phyloP scores from a whole-genome alignment of 2,113 vertebrate genomes.

The Neotoma lepida region DNA sequence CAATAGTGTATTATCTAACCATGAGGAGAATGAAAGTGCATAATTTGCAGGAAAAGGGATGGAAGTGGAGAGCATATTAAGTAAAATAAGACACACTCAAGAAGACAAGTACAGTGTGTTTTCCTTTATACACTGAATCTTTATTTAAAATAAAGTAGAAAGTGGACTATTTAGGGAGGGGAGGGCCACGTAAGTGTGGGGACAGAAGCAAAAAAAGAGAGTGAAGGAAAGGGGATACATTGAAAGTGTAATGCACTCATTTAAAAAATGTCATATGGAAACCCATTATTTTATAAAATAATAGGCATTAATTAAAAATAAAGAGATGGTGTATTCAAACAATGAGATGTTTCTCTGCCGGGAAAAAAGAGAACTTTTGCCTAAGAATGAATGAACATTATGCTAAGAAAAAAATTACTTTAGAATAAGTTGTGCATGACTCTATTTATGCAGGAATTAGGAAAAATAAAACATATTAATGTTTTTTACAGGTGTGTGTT shows the following conservation, averaged over 20 bases:
- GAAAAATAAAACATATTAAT: neutral
- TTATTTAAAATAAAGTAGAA: neutral
- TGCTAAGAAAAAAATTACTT: neutral
- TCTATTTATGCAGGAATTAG: neutral
- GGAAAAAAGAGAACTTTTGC: neutral
- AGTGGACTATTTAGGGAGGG: neutral
- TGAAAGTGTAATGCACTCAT: neutral
- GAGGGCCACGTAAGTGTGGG: no score
- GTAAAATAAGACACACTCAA: neutral
- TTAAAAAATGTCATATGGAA: neutral
- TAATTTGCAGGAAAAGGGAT: neutral
- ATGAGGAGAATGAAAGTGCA: neutral
- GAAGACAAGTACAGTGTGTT: neutral
- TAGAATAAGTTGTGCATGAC: no score
- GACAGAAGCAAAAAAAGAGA: neutral
- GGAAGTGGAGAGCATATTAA: neutral
- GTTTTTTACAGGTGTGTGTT: neutral
- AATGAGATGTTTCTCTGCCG: neutral
- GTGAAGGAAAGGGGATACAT: neutral
- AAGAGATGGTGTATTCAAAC: neutral
- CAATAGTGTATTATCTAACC: neutral
- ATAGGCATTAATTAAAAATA: neutral
- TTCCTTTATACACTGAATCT: no score
- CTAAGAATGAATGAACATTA: neutral
- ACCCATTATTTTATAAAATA: neutral